A percentile compares a stretch with the other conserved stretches of the same genome.
These are phyloP conservation scores for Malurus cyaneus DNA, from an alignment of 2,113 vertebrate genomes.

Conservation along the genomic window DNA sequence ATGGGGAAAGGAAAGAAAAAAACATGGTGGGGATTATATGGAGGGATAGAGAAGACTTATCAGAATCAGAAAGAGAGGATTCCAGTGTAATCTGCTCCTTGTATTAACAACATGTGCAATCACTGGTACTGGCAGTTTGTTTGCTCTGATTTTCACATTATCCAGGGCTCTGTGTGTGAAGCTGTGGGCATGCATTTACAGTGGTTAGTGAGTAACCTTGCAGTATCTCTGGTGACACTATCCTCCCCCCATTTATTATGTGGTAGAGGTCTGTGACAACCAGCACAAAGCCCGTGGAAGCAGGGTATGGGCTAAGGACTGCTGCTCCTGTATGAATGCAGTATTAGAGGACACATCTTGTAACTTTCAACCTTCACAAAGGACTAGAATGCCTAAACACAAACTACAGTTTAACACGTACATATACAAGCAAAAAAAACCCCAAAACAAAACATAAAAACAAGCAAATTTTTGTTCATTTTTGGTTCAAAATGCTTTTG, in stretches of 20 bases:
- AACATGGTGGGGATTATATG: not conserved
- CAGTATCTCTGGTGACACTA: not conserved
- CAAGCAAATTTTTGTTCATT: not conserved
- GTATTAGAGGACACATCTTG: not conserved
- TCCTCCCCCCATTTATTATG: not conserved
- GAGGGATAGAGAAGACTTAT: not conserved
- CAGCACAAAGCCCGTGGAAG: not conserved
- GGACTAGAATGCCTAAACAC: not conserved
- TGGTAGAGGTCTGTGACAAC: not conserved
- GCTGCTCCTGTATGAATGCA: not conserved
- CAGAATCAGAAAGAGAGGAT: not conserved
- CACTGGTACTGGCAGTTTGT: not conserved
- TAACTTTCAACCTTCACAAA: not conserved
- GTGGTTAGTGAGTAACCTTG: not conserved
- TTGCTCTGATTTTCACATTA: not conserved
- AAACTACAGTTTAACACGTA: not conserved
- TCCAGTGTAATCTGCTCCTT: not conserved
- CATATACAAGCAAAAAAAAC: not conserved
- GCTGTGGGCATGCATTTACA: not conserved
- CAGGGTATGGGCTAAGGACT: not conserved
- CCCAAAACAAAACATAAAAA: not conserved
- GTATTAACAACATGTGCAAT: not conserved
- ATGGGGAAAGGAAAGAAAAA: not conserved
- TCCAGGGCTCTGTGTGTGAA: not conserved
- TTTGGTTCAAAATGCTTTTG: not conserved